Conservation (phyloP, 1,140 invertebrate species). For the Ceratosolen fusciceps region DNA sequence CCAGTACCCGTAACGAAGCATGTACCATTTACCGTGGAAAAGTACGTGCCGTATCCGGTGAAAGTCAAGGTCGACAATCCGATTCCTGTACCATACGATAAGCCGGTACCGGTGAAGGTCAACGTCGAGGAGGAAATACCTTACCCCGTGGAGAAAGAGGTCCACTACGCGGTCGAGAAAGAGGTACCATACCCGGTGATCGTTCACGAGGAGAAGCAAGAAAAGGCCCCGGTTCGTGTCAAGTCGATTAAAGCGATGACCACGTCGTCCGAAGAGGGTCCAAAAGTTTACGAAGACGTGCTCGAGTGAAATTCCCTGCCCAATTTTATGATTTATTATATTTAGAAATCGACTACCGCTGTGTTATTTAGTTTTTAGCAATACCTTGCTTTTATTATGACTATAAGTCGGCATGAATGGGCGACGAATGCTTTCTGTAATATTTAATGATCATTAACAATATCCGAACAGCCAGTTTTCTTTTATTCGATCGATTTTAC, state of each 20-base stretch:
- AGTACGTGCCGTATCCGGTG: constrained; percentile 74
- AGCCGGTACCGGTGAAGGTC: constrained; percentile 60
- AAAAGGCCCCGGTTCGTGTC: background rate
- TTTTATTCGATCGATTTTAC: too few species aligned
- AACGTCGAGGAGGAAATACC: constrained; percentile 57
- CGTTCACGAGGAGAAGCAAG: constrained; percentile 50
- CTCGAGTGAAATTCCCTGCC: background rate
- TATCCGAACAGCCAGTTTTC: too few species aligned
- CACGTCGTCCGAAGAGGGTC: constrained; percentile 24
- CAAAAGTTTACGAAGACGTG: constrained; percentile 37
- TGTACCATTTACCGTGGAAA: constrained; percentile 74
- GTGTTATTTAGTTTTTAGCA: constrained; percentile 36
- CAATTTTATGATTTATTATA: background rate
- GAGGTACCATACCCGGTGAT: constrained; percentile 57
- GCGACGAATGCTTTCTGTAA: too few species aligned
- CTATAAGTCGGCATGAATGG: background rate
- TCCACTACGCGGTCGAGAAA: constrained; percentile 58
- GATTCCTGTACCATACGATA: constrained; percentile 61
- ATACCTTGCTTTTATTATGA: background rate
- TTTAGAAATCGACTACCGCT: background rate
- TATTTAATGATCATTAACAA: too few species aligned
- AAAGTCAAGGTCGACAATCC: constrained; percentile 73
- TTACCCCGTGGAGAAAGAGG: constrained; percentile 56
- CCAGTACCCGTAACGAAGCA: constrained; percentile 71
- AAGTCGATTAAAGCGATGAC: background rate